Evolutionary conservation across 1,140 invertebrate species (phyloP).

Genomic region (Musca domestica): DNA sequence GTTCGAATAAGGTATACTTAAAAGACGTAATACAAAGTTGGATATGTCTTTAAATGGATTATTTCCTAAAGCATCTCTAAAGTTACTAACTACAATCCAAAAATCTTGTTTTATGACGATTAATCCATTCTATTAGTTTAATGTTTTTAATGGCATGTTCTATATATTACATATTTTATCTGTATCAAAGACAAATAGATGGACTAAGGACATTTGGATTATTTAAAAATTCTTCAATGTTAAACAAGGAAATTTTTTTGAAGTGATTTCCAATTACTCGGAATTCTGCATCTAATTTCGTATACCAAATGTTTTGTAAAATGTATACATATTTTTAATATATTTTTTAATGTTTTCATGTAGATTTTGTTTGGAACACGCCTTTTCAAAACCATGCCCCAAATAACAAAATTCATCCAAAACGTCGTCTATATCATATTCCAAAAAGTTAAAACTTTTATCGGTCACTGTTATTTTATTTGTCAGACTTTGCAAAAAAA

Average conservation of each 20-base stretch:
- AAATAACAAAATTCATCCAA: not conserved
- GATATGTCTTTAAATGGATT: conserved; percentile 1
- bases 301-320: not conserved
- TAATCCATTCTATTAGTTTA: no score
- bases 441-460: not conserved
- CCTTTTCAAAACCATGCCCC: not conserved
- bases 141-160: no score
- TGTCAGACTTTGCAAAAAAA: not conserved
- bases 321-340: not conserved
- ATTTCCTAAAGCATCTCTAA: not conserved
- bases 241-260: not conserved
- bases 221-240: not conserved
- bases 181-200: no score
- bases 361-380: no score
- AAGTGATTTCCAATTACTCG: not conserved
- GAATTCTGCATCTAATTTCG: not conserved
- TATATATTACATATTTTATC: no score
- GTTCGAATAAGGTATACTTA: conserved; percentile 1
- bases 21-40: not conserved
- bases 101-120: not conserved
- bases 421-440: not conserved
- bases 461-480: not conserved
- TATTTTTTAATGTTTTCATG: no score
- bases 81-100: conserved; percentile 2
- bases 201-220: no score